Percentiles rank a stretch among this genome's conserved stretches.
Conservation (phyloP, 2,888 invertebrate genomes). For the Leuctra nigra region DNA sequence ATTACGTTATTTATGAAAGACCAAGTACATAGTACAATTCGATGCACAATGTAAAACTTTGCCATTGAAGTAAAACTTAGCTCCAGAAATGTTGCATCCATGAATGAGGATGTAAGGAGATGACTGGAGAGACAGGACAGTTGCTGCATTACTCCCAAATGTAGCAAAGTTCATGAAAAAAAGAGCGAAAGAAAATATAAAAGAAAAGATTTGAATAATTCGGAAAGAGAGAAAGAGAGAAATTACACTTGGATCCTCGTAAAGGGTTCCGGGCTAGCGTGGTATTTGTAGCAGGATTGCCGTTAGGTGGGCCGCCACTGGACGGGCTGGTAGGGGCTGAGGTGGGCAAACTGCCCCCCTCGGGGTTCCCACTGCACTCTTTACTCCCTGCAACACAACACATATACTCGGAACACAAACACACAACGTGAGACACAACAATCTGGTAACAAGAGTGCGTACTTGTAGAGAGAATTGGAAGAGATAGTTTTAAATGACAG, state of each 20-base stretch:
- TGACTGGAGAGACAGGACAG: no score
- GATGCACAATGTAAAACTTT: no score
- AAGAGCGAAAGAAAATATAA: slow-evolving; percentile 21
- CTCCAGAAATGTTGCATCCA: not conserved
- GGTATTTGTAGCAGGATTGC: slow-evolving; percentile 32
- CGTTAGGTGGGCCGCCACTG: slow-evolving; percentile 32
- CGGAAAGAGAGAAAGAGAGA: no score
- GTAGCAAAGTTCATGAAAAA: slow-evolving; percentile 17
- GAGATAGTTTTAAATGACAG: no score
- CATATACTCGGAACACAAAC: slow-evolving; percentile 40
- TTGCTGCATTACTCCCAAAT: no score
- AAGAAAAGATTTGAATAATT: slow-evolving; percentile 26
- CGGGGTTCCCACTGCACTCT: slow-evolving; percentile 55
- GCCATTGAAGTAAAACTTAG: no score
- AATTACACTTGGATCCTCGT: slow-evolving; percentile 76
- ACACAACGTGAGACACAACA: not conserved
- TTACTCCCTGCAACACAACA: slow-evolving; percentile 47
- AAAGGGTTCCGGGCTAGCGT: slow-evolving; percentile 64
- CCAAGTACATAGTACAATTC: no score
- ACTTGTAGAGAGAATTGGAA: no score
- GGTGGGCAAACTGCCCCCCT: slow-evolving; percentile 59
- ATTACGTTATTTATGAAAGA: no score
- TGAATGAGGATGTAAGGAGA: no score
- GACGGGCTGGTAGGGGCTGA: slow-evolving; percentile 42
- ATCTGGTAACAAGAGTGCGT: no score